These are phyloP conservation scores for Drosophila guanche DNA, from an alignment of 1,140 invertebrate species.

Conservation along the genomic window DNA sequence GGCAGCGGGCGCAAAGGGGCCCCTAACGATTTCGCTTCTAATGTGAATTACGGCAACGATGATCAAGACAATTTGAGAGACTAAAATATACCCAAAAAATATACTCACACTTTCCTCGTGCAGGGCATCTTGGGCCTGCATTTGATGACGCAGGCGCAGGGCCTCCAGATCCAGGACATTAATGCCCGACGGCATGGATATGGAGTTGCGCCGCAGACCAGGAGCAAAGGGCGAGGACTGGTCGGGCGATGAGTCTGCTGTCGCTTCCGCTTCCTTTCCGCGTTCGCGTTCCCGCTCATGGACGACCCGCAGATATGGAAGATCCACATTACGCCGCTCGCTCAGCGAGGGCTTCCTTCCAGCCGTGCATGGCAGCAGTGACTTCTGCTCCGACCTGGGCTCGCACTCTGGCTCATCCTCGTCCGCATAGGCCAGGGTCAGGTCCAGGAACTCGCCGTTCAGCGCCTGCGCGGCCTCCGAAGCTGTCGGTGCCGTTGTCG, in stretches of 20 bases:
- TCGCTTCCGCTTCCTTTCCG: slow-evolving; percentile 20
- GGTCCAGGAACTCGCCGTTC: slow-evolving; percentile 29
- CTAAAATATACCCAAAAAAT: neutral
- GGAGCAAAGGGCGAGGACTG: slow-evolving; percentile 35
- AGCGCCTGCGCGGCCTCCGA: slow-evolving; percentile 57
- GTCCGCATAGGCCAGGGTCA: slow-evolving; percentile 54
- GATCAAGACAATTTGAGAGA: neutral
- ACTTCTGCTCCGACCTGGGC: neutral
- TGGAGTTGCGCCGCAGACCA: slow-evolving; percentile 72
- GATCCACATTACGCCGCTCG: slow-evolving; percentile 55
- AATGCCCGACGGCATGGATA: slow-evolving; percentile 77
- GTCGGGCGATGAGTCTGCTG: neutral
- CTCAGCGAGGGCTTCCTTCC: slow-evolving; percentile 45
- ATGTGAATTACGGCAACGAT: neutral
- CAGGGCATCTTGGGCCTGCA: slow-evolving; percentile 74
- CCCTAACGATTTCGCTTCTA: too few relatives aligned
- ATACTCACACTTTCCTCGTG: slow-evolving; percentile 78
- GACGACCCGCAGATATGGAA: slow-evolving; percentile 44
- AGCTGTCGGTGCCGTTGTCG: neutral
- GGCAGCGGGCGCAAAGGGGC: too few relatives aligned
- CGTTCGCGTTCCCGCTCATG: slow-evolving; percentile 1
- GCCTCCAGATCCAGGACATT: slow-evolving; percentile 75
- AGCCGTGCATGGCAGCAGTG: neutral
- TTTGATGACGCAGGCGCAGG: slow-evolving; percentile 68
- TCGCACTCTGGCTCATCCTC: slow-evolving; percentile 6